phyloP scores from a whole-genome alignment of 2,888 invertebrate species.

The Isotomurus palustris region DNA sequence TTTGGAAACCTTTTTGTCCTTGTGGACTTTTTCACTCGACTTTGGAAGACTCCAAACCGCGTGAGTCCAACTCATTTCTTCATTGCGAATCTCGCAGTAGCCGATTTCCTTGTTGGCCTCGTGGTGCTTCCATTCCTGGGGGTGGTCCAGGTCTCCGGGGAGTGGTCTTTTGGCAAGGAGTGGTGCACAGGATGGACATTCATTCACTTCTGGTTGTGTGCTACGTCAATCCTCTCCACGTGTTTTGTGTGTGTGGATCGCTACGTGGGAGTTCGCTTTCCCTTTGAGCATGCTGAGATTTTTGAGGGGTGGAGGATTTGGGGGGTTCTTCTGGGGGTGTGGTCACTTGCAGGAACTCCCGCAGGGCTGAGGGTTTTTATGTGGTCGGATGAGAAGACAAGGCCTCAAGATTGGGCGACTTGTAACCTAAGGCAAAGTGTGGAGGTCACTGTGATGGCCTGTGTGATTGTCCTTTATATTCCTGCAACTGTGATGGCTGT shows the following conservation, averaged over 20 bases:
- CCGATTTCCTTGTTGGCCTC: neutral
- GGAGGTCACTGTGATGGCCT: conserved; percentile 31
- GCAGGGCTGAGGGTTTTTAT: conserved; percentile 7
- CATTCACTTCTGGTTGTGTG: conserved; percentile 38
- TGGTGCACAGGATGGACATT: conserved; percentile 29
- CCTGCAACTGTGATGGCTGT: conserved; percentile 32
- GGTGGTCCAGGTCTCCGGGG: neutral
- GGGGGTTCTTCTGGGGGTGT: conserved; percentile 21
- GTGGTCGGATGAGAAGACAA: conserved; percentile 24
- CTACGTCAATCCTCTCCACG: conserved; percentile 34
- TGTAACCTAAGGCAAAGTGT: conserved; percentile 31
- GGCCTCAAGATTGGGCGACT: neutral
- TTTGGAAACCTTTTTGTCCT: neutral
- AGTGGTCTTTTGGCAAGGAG: conserved; percentile 33
- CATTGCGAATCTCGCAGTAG: neutral
- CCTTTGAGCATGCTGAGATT: conserved; percentile 20
- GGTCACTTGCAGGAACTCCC: conserved; percentile 20
- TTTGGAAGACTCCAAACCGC: neutral
- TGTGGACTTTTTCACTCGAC: neutral
- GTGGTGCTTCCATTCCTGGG: neutral
- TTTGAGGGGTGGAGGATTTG: conserved; percentile 19
- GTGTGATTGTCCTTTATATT: conserved; percentile 32
- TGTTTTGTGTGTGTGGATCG: conserved; percentile 36
- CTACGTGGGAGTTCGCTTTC: conserved; percentile 36
- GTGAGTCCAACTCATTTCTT: neutral